Conservation (phyloP, 2,888 invertebrate genomes). For the Euspilapteryx auroguttella region DNA sequence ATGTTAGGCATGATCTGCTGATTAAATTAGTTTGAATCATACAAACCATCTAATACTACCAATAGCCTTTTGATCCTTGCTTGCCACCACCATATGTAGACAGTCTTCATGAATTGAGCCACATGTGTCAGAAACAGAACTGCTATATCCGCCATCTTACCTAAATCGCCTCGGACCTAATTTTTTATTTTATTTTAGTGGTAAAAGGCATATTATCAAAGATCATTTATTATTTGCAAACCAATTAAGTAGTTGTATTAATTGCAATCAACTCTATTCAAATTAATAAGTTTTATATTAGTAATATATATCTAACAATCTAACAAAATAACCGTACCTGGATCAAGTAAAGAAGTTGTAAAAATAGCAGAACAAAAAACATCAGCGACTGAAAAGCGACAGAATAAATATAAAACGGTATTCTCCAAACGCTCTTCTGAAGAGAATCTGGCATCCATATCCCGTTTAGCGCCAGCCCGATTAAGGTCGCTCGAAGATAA, state of each 20-base stretch:
- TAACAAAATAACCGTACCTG: too few relatives aligned
- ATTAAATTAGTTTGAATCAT: too few relatives aligned
- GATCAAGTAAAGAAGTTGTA: too few relatives aligned
- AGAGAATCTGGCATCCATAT: slow-evolving; percentile 2
- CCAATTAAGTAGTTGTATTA: too few relatives aligned
- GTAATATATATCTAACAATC: too few relatives aligned
- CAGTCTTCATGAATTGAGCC: slow-evolving; percentile 7
- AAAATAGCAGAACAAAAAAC: slow-evolving; percentile 1
- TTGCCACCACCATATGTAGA: slow-evolving; percentile 5
- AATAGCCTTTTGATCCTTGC: slow-evolving; percentile 5
- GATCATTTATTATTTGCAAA: too few relatives aligned
- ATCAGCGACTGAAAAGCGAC: background rate
- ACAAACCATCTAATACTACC: too few relatives aligned
- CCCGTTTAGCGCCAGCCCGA: slow-evolving; percentile 2
- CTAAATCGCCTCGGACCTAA: slow-evolving; percentile 9
- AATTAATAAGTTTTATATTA: too few relatives aligned
- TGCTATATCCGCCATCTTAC: slow-evolving; percentile 7
- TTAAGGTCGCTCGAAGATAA: slow-evolving; percentile 2
- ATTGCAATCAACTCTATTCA: too few relatives aligned
- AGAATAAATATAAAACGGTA: slow-evolving; percentile 2
- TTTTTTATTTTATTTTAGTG: too few relatives aligned
- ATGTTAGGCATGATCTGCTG: too few relatives aligned
- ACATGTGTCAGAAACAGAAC: slow-evolving; percentile 9
- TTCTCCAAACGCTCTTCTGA: slow-evolving; percentile 1
- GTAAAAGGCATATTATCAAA: too few relatives aligned